Base-by-base conservation (phyloP, 2,797 vertebrate species). In the Avahi laniger region DNA sequence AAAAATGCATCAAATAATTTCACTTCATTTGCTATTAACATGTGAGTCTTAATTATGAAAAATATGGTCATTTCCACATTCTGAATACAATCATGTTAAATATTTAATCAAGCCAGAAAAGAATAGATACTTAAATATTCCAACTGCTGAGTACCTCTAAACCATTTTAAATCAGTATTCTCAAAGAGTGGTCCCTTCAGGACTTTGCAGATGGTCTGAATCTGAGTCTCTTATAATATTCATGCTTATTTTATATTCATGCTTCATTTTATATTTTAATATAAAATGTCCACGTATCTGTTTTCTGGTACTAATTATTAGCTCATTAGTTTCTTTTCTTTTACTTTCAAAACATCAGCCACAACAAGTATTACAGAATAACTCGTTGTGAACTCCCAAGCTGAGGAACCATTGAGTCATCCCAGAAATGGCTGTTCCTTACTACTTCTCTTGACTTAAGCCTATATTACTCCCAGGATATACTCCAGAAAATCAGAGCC, bases 1-100 rank as follows among this genome's bases (percentile, higher is more conserved):
- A 33, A 97, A 91, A 93, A 93, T 33, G 5, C 1, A 82, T 57
- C 41, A 91, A 50, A 35, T 94, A 97, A 95, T 87, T 78, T 93
- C 88, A 95, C 33, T 63, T 75, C 4, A 93, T 72, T 93, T 97
- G 52, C 52, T 89, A 95, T 13, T 83, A 95, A 78, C 35, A 92
- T 48, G 2, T 93, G 38, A 18, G 0, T 33, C 26, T 67, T 52
- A 87, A 90, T 88, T 89, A 93, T 2, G 52, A 97, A 96, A 84
- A 97, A 94, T 1, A 12, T 11, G 35, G 26, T 18, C 65, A 73
- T 92, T 96, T 59, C 82, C 57, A 65, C 15, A 92, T 38, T 92
- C 86, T 87, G 69, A 90, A 80, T 33, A 84, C 0, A 0, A 73
- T n/a, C 61, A 88, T 0, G 0, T 69, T 52, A 24, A 98, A 95